Evolutionary conservation across 1,140 invertebrate genomes (phyloP).

Genomic region (Asbolus verrucosus): DNA sequence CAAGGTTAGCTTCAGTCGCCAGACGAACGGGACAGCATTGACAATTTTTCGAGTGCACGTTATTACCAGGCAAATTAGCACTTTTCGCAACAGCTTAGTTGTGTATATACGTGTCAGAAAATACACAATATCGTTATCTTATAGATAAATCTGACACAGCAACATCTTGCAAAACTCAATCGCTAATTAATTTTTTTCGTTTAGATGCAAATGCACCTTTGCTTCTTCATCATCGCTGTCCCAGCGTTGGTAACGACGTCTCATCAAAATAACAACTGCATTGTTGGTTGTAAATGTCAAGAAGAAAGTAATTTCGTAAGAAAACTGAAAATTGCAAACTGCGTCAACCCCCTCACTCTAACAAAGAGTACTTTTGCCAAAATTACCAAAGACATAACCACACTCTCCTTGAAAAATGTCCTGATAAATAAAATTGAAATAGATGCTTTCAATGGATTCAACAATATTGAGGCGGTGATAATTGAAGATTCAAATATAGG

Average conservation of each 20-base stretch:
- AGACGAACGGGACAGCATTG: conserved; percentile 18
- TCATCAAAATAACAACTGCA: conserved; percentile 21
- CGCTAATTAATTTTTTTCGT: conserved; percentile 26
- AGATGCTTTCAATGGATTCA: conserved; percentile 52
- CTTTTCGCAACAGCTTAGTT: conserved; percentile 12
- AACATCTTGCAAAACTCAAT: conserved; percentile 7
- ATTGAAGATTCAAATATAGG: conserved; percentile 52
- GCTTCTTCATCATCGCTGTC: conserved; percentile 5
- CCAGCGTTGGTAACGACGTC: neutral
- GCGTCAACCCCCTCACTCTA: conserved; percentile 13
- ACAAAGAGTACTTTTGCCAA: conserved; percentile 7
- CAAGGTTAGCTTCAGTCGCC: conserved; percentile 25
- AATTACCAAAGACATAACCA: conserved; percentile 29
- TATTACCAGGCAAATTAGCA: neutral
- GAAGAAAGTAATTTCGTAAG: neutral
- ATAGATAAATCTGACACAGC: conserved; percentile 12
- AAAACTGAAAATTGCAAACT: conserved; percentile 12
- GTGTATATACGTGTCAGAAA: conserved; percentile 9
- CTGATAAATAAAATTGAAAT: conserved; percentile 51
- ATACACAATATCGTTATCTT: conserved; percentile 22
- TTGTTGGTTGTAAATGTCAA: conserved; percentile 38
- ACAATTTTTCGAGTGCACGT: conserved; percentile 6
- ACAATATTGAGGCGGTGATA: conserved; percentile 37
- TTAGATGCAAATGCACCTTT: conserved; percentile 26
- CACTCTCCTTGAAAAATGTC: conserved; percentile 51